A percentile compares a stretch with the other conserved stretches of the same genome.
phyloP scores from a whole-genome alignment of 2,888 invertebrate genomes.

The Diogma glabrata region DNA sequence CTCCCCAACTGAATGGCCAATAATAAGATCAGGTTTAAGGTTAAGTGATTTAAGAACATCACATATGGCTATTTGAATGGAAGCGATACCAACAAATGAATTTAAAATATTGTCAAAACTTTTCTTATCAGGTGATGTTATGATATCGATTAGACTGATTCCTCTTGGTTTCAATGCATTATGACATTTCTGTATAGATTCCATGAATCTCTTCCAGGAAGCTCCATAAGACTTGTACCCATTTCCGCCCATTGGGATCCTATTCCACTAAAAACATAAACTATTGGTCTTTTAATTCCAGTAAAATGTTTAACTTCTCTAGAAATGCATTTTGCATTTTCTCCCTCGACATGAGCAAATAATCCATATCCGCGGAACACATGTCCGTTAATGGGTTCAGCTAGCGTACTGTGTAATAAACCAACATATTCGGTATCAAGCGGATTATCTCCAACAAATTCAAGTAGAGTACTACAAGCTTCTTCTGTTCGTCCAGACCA shows the following conservation, averaged over 20 bases:
- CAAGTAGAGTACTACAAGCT: conserved; percentile 51
- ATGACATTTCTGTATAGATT: conserved; percentile 52
- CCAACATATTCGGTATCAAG: conserved; percentile 50
- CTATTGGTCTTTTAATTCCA: conserved; percentile 57
- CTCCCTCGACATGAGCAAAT: conserved; percentile 22
- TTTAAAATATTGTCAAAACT: conserved; percentile 53
- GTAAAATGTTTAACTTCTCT: conserved; percentile 48
- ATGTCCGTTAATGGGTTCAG: conserved; percentile 47
- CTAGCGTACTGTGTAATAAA: conserved; percentile 47
- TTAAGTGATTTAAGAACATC: conserved; percentile 50
- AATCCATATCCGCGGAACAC: conserved; percentile 67
- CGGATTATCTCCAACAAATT: conserved; percentile 47
- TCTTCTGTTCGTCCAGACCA: conserved; percentile 72
- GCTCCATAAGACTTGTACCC: conserved; percentile 61
- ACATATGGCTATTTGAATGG: conserved; percentile 50
- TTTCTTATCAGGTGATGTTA: conserved; percentile 47
- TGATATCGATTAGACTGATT: conserved; percentile 49
- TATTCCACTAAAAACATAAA: conserved; percentile 89
- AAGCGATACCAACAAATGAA: conserved; percentile 64
- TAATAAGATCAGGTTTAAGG: conserved; percentile 58
- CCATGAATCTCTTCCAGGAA: conserved; percentile 62
- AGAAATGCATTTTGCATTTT: conserved; percentile 35
- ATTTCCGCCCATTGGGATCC: conserved; percentile 81
- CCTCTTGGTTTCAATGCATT: conserved; percentile 45
- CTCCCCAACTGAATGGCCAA: conserved; percentile 91